Base-by-base conservation (phyloP, 2,797 vertebrate species). In the Onychomys arenicola region DNA sequence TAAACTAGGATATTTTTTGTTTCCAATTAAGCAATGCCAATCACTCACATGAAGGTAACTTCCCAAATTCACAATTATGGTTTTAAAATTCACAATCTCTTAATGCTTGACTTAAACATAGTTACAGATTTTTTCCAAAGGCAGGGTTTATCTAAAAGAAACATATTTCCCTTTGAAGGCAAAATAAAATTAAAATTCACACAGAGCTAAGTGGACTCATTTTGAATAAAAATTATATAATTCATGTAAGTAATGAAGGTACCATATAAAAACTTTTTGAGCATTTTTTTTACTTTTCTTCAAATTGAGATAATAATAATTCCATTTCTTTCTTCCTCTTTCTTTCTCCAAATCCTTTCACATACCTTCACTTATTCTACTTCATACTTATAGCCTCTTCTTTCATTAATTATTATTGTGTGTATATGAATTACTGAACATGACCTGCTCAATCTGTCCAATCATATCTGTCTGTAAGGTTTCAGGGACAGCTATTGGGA, bases 131-230 rank as follows among this genome's bases (percentile, higher is more conserved):
- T 81, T 80, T 91, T 52, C 52, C 52, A 75, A 63, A 89, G 83
- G 43, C 78, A 87, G 5, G 8, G 3, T 89, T 84, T 96, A 91
- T 96, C 55, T 94, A 89, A 86, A 46, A 92, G 43, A 93, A 97
- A 87, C 21, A 77, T 83, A 82, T 83, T 94, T 95, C 93, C 3
- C 77, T 78, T 93, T 86, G 34, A 91, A 83, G 83, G 37, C 10
- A 90, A 77, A 95, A 94, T 59, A 75, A 65, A 71, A 82, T 61
- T 59, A 25, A 86, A 77, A 92, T 86, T 80, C 17, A 83, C 2
- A 55, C 0, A 86, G 12, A 55, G 13, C 80, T 90, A 96, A 89
- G 6, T 23, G 49, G 29, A 90, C 85, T 90, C 6, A 52, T 92
- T 71, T 57, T 81, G 13, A 91, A 89, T 40, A 52, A 2, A 78